Evolutionary conservation across 2,113 vertebrate genomes (phyloP).

Genomic region (Herpailurus yagouaroundi): DNA sequence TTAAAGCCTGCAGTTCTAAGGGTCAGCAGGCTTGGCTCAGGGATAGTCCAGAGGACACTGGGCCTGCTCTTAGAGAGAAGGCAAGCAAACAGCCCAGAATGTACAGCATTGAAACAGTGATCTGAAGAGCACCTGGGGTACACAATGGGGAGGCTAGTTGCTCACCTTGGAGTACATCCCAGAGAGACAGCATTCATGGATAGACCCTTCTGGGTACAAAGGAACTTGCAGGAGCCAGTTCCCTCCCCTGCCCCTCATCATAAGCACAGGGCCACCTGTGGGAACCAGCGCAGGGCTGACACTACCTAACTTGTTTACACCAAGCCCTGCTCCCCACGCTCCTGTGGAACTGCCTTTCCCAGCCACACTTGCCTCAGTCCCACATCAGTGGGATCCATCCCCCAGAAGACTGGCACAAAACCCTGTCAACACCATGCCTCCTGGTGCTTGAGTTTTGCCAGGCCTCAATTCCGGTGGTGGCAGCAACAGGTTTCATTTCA

Average conservation of each 20-base stretch:
- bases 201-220: background rate
- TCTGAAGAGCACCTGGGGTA: background rate
- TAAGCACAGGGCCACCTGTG: background rate
- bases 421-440: background rate
- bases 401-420: background rate
- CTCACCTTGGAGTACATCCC: background rate
- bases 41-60: background rate
- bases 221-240: background rate
- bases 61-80: background rate
- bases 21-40: background rate
- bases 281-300: background rate
- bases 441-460: background rate
- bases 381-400: background rate
- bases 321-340: background rate
- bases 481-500: background rate
- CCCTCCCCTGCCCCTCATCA: background rate
- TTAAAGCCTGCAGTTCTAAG: background rate
- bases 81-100: background rate
- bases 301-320: background rate
- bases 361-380: background rate
- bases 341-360: background rate
- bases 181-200: background rate
- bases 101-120: background rate
- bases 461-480: background rate
- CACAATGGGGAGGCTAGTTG: background rate